Base-by-base conservation (phyloP, 2,888 invertebrate genomes). In the Cantharis rustica region DNA sequence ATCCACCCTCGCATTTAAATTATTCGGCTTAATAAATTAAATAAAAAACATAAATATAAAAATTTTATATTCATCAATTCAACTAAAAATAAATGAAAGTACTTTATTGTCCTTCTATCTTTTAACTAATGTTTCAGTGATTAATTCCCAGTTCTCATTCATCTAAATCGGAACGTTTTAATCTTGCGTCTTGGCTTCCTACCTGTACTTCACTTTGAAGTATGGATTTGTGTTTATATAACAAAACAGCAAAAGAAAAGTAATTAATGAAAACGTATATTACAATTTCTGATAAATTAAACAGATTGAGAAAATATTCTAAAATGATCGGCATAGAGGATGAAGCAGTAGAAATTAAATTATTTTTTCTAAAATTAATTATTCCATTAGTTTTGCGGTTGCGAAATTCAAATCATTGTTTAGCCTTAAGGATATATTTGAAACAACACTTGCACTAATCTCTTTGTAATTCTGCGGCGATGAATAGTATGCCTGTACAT, bases 141-240 rank as follows among this genome's bases (percentile, higher is more conserved):
- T 75, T 75, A 75, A 75, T 75, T 70, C 71, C 61, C 26, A 64
- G 71, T 71, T 64, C 70, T 75, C 70, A 75, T 75, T 70, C 68
- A 69, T 75, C 75, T 68, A 75, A 74, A 75, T 75, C 75, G 66
- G 66, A 75, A 75, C 70, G 64, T 70, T 75, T 70, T 71, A 75
- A 75, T 75, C 71, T 75, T 75, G 70, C 61, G 16, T 63, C 64
- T 66, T 66, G 64, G 17, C 20, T 66, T 66, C 16, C 47, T 47
- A 47, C 47, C 47, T 47, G 47, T 47, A 47, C n/a, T 47, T n/a
- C 47, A 47, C 47, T 47, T 47, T 47, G 47, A 47, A 47, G 47
- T 47, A 47, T 47, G 47, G 47, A 47, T 47, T 47, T 47, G 47
- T n/a, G 47, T 47, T 47, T 47, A 47, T 47, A 47, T 47, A 47